A percentile compares a stretch with the other conserved stretches of the same genome.
phyloP scores from a whole-genome alignment of 64 coral and sea anemone species.

The Stylophora pistillata region DNA sequence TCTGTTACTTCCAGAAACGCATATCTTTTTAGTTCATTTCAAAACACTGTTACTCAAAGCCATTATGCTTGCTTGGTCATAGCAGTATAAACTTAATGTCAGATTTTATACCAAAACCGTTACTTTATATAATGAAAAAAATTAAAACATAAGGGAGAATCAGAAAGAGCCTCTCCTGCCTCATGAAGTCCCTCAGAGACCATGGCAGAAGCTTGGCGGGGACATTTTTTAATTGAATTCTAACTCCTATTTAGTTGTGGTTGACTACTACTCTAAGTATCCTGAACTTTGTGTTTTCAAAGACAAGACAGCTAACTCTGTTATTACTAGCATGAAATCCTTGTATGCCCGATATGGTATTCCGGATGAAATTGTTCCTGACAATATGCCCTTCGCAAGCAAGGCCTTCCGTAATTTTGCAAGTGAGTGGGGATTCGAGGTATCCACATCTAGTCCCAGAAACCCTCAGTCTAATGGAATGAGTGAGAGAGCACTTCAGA shows the following conservation, averaged over 20 bases:
- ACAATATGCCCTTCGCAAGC: background rate
- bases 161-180: no score
- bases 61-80: no score
- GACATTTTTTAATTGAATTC: constrained; percentile 34
- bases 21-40: no score
- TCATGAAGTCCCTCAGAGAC: constrained; percentile 17
- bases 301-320: constrained; percentile 16
- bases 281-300: constrained; percentile 36
- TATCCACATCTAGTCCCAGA: constrained; percentile 4
- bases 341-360: constrained; percentile 15
- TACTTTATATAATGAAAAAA: no score
- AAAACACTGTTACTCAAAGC: no score
- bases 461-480: constrained; percentile 32
- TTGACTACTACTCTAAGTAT: constrained; percentile 56
- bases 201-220: constrained; percentile 45
- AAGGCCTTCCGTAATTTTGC: background rate
- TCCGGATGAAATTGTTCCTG: background rate
- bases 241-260: constrained; percentile 32
- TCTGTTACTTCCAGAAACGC: no score
- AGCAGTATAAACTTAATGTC: no score
- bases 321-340: constrained; percentile 41
- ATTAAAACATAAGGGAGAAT: no score
- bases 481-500: constrained; percentile 45
- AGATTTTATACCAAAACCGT: no score
- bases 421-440: constrained; percentile 23